phyloP scores from a whole-genome alignment of 2,888 invertebrate genomes.

The Drosophila neotestacea region DNA sequence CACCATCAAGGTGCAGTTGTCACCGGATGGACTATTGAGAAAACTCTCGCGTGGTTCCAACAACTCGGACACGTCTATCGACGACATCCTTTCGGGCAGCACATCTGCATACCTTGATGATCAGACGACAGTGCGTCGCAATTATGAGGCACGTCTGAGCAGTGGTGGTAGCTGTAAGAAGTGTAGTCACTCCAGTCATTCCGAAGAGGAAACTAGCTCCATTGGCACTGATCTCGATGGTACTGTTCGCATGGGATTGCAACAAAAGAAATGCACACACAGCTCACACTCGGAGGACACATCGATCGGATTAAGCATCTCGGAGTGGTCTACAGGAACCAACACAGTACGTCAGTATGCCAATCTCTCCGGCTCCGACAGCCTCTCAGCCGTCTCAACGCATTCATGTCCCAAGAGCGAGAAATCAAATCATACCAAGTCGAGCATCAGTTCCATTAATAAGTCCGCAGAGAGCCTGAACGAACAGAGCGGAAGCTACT shows the following conservation, averaged over 20 bases:
- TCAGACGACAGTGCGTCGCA: conserved; percentile 86
- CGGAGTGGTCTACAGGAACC: conserved; percentile 95
- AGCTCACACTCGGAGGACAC: conserved; percentile 95
- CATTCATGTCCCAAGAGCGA: conserved; percentile 88
- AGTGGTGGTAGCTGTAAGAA: conserved; percentile 87
- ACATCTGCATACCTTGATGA: conserved; percentile 87
- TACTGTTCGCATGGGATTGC: conserved; percentile 92
- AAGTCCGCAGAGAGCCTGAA: conserved; percentile 87
- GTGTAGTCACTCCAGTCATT: conserved; percentile 90
- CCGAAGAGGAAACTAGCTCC: conserved; percentile 91
- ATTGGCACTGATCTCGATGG: conserved; percentile 92
- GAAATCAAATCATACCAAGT: conserved; percentile 87
- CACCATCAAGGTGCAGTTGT: conserved; percentile 87
- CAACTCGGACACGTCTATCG: conserved; percentile 88
- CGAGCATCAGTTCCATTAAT: conserved; percentile 87
- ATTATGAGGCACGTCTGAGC: conserved; percentile 86
- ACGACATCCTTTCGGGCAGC: conserved; percentile 87
- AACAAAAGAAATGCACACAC: conserved; percentile 93
- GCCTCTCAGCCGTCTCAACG: conserved; percentile 87
- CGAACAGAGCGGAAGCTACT: conserved; percentile 84
- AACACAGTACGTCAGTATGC: conserved; percentile 93
- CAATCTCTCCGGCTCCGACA: conserved; percentile 90
- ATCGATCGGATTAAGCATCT: conserved; percentile 93
- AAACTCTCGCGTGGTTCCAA: conserved; percentile 86
- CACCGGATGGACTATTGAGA: conserved; percentile 86